Evolutionary conservation across 92 coral and sea anemone genomes (phyloP).

Genomic region (Parazoanthus atlanticus): DNA sequence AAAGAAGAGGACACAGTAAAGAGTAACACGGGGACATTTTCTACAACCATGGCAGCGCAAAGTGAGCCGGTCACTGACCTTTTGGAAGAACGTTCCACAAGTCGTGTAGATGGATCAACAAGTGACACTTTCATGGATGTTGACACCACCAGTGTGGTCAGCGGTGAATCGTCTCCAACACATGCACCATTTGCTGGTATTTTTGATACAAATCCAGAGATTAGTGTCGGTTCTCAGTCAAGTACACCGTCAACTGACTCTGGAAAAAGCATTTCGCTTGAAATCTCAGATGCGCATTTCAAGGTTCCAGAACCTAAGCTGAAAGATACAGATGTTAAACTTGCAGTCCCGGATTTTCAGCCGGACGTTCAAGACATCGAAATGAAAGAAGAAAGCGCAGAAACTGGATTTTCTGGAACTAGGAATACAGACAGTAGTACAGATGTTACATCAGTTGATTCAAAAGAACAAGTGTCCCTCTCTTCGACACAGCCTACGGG

Average conservation of each 20-base stretch:
- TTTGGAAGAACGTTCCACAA: neutral
- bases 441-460: neutral
- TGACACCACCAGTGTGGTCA: constrained; percentile 8
- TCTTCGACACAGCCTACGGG: neutral
- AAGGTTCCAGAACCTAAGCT: constrained; percentile 8
- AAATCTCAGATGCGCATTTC: neutral
- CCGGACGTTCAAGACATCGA: constrained; percentile 17
- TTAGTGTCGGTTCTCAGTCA: neutral
- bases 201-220: neutral
- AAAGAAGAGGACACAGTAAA: neutral
- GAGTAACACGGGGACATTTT: neutral
- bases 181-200: neutral
- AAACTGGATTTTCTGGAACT: neutral
- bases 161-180: neutral
- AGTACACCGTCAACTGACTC: neutral
- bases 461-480: neutral
- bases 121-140: neutral
- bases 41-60: neutral
- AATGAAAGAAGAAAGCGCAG: neutral
- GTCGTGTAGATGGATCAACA: neutral
- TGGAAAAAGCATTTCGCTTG: neutral
- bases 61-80: neutral
- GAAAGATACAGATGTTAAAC: neutral
- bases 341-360: neutral
- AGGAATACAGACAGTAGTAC: neutral